Conservation (phyloP, 2,113 vertebrate species). For the Apodemus sylvaticus region DNA sequence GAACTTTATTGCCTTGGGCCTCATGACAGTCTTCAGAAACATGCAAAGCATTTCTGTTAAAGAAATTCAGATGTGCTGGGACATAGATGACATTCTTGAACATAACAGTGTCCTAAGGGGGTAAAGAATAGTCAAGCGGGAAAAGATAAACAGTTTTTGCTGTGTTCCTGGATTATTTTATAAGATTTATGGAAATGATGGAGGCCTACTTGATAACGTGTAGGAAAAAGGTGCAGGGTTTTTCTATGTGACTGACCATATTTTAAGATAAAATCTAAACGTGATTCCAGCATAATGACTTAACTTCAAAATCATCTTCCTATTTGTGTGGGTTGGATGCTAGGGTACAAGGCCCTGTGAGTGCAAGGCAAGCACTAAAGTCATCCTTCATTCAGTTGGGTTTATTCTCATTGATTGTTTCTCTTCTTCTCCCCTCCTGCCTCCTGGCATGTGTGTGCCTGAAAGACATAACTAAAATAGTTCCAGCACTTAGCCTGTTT, state of each 20-base stretch:
- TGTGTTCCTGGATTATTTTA: slow-evolving; percentile 48
- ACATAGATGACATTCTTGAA: slow-evolving; percentile 85
- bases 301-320: slow-evolving; percentile 1
- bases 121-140: slow-evolving; percentile 8
- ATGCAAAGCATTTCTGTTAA: slow-evolving; percentile 91
- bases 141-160: slow-evolving; percentile 58
- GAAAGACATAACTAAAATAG: not conserved
- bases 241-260: not conserved
- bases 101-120: slow-evolving; percentile 79
- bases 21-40: slow-evolving; percentile 92
- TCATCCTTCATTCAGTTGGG: slow-evolving; percentile 5
- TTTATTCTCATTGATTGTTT: slow-evolving; percentile 3
- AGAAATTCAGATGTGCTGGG: slow-evolving; percentile 91
- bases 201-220: not conserved
- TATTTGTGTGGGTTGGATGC: not conserved
- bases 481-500: slow-evolving; percentile 15
- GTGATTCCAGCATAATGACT: slow-evolving; percentile 9
- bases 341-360: not conserved
- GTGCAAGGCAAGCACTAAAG: not conserved
- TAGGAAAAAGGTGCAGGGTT: slow-evolving; percentile 15
- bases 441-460: not conserved
- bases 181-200: slow-evolving; percentile 41
- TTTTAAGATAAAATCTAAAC: slow-evolving; percentile 52
- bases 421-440: not conserved
- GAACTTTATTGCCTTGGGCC: slow-evolving; percentile 93